Conservation (phyloP, 1,140 invertebrate species). For the Euwallacea fornicatus region DNA sequence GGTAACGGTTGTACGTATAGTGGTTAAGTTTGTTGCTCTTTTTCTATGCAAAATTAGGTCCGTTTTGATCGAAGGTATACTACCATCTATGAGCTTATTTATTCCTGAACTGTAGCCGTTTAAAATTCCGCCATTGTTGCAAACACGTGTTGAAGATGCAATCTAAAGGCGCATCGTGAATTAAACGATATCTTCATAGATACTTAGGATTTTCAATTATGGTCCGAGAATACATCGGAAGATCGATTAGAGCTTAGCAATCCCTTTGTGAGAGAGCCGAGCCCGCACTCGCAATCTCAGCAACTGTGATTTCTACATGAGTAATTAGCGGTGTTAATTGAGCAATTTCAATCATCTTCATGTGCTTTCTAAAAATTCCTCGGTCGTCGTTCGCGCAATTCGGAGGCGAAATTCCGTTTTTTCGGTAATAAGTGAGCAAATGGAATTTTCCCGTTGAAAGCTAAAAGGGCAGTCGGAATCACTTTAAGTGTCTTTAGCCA, state of each 20-base stretch:
- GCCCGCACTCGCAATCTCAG: no score
- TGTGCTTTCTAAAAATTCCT: no score
- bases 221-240: slow-evolving; percentile 2
- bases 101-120: slow-evolving; percentile 10
- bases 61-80: no score
- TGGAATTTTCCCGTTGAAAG: no score
- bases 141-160: slow-evolving; percentile 13
- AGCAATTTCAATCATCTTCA: no score
- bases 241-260: background rate
- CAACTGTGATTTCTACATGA: no score
- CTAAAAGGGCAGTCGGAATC: slow-evolving; percentile 1
- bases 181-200: slow-evolving; percentile 11
- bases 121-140: slow-evolving; percentile 7
- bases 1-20: slow-evolving; percentile 13
- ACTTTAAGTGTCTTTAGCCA: background rate
- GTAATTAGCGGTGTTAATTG: no score
- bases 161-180: slow-evolving; percentile 1
- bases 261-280: no score
- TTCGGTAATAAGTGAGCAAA: no score
- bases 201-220: slow-evolving; percentile 12
- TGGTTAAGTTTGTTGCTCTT: slow-evolving; percentile 9
- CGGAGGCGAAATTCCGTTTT: no score
- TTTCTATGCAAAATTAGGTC: slow-evolving; percentile 14
- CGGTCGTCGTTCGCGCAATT: no score
- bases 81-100: background rate